Conservation (phyloP, 1,140 invertebrate species). For the Scaptomyza graminum region DNA sequence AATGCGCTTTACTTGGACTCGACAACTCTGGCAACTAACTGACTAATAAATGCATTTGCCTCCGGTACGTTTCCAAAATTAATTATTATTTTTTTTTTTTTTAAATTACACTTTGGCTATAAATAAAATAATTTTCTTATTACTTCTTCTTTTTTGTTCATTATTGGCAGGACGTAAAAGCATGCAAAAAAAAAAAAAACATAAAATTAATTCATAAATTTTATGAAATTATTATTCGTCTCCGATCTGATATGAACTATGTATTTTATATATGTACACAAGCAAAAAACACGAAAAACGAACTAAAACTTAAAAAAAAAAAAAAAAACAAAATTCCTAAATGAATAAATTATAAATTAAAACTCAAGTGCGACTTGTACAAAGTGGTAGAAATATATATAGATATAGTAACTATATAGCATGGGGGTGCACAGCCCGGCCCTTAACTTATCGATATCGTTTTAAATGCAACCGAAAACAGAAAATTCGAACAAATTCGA, state of each 20-base stretch:
- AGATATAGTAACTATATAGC: slow-evolving; percentile 48
- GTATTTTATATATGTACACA: slow-evolving; percentile 14
- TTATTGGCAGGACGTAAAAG: slow-evolving; percentile 74
- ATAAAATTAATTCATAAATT: slow-evolving; percentile 50
- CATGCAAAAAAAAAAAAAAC: slow-evolving; percentile 67
- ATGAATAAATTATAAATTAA: slow-evolving; percentile 58
- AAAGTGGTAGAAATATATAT: slow-evolving; percentile 36
- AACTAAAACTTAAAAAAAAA: slow-evolving; percentile 13
- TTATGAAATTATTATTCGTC: slow-evolving; percentile 21
- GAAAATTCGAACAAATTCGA: slow-evolving; percentile 68
- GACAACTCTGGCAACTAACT: slow-evolving; percentile 60
- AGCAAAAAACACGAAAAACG: slow-evolving; percentile 17
- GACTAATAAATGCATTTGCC: slow-evolving; percentile 82
- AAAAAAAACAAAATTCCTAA: slow-evolving; percentile 23
- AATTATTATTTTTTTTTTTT: slow-evolving; percentile 35
- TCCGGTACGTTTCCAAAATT: slow-evolving; percentile 78
- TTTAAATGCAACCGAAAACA: slow-evolving; percentile 65
- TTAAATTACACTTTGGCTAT: slow-evolving; percentile 44
- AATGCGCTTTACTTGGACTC: slow-evolving; percentile 34
- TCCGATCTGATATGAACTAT: slow-evolving; percentile 24
- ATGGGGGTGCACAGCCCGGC: slow-evolving; percentile 42
- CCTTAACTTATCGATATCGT: slow-evolving; percentile 39
- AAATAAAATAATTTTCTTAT: slow-evolving; percentile 17
- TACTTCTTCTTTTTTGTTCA: slow-evolving; percentile 1
- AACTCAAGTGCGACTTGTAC: slow-evolving; percentile 35